Base-by-base conservation (phyloP, 2,797 vertebrate genomes). In the Brotula barbata region DNA sequence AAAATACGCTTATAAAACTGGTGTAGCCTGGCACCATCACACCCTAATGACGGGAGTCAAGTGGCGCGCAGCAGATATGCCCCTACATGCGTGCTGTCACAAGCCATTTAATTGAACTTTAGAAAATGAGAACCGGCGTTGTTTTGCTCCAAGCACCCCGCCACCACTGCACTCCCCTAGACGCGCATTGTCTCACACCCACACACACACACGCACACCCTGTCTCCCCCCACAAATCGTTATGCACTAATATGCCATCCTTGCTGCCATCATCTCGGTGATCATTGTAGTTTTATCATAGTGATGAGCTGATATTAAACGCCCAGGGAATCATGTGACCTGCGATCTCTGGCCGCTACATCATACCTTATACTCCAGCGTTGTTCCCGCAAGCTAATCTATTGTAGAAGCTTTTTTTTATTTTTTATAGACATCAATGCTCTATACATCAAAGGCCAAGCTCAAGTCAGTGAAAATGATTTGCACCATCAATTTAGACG, bases 11-110 rank as follows among this genome's bases (percentile, higher is more conserved):
- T 80, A 71, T 82, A 87, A 89, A 87, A 83, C 81, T 66, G 78
- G 85, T 86, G 82, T 88, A 86, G 87, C 89, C 86, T 74, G 78
- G 75, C 84, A 77, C 78, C 86, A 88, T 88, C 83, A 73, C 85
- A 71, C 80, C 75, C 86, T 90, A 91, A 91, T 88, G 89, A 90
- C 58, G 63, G 79, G 85, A 91, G 89, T 92, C 87, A 89, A 91
- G 87, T 89, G 86, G 89, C 51, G 81, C 78, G 49, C 82, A 43
- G 89, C 80, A 82, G 83, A 88, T 88, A 87, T 88, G 84, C 84
- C 86, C 88, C 88, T 84, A 80, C 87, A 81, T 81, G 87, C 60
- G 56, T 37, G 57, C 87, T 88, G 89, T 91, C 89, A 89, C 87
- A 83, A 86, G 80, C 86, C 75, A 88, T 91, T 90, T 90, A 87